Evolutionary conservation across 2,113 vertebrate species (phyloP).

Genomic region (Parus major): DNA sequence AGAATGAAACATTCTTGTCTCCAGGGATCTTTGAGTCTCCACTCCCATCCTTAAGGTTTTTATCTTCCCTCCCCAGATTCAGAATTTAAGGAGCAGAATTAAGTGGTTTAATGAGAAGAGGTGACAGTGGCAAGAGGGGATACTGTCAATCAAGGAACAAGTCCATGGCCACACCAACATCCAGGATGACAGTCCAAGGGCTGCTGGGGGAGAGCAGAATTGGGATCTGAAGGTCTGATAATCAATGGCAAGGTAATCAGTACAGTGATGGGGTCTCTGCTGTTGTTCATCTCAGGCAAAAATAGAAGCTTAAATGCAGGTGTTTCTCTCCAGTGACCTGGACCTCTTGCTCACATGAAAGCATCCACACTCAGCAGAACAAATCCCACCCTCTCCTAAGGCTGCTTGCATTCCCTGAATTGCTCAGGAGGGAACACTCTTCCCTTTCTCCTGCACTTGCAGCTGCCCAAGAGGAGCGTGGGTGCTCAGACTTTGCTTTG

Average conservation of each 20-base stretch:
- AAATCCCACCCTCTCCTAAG: neutral
- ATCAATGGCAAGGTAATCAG: neutral
- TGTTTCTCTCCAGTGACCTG: neutral
- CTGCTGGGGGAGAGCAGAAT: neutral
- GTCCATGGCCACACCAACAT: neutral
- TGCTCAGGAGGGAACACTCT: neutral
- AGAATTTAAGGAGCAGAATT: neutral
- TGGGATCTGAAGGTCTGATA: neutral
- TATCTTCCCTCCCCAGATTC: conserved; percentile 7
- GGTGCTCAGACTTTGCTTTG: neutral
- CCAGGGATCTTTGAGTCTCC: neutral
- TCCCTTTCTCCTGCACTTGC: neutral
- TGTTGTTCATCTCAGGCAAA: neutral
- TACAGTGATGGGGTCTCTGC: neutral
- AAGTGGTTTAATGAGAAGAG: neutral
- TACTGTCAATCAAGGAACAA: neutral
- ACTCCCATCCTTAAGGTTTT: neutral
- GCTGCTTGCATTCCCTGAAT: neutral
- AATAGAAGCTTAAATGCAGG: neutral
- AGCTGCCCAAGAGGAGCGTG: neutral
- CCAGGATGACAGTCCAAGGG: neutral
- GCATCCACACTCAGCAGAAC: neutral
- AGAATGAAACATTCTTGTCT: neutral
- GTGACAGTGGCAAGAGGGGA: neutral
- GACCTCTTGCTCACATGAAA: neutral